phyloP scores from a whole-genome alignment of 2,113 vertebrate species.

The Atractosteus spatula region DNA sequence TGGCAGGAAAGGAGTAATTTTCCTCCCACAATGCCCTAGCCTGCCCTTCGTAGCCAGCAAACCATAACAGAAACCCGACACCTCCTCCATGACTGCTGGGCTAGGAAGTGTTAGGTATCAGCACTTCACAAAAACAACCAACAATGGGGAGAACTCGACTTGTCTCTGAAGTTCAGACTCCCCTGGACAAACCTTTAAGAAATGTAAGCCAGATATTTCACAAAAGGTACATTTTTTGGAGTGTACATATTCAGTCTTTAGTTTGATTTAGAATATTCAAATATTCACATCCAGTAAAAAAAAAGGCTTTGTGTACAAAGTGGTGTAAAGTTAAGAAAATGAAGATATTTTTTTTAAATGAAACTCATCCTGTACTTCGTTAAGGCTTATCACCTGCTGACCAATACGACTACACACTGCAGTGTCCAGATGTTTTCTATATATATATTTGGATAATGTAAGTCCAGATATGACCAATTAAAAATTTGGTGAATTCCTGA shows the following conservation, averaged over 20 bases:
- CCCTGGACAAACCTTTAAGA: neutral
- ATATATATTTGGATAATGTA: no score
- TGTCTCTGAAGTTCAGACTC: neutral
- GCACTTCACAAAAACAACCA: slow-evolving; percentile 25
- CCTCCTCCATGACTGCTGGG: slow-evolving; percentile 15
- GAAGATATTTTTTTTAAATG: no score
- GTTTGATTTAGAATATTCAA: neutral
- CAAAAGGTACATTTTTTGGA: neutral
- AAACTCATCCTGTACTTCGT: no score
- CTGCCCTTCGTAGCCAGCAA: slow-evolving; percentile 24
- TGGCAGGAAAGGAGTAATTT: slow-evolving; percentile 18
- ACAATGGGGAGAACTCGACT: neutral
- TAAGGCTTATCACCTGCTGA: no score
- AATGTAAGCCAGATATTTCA: neutral
- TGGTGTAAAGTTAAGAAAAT: no score
- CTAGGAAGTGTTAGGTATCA: slow-evolving; percentile 49
- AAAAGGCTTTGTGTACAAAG: slow-evolving; percentile 2
- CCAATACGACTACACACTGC: no score
- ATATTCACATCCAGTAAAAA: slow-evolving; percentile 12
- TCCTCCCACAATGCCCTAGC: slow-evolving; percentile 11
- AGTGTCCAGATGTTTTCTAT: no score
- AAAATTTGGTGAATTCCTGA: no score
- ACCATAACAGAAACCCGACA: slow-evolving; percentile 47
- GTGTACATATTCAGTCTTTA: neutral
- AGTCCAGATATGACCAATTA: no score